Evolutionary conservation across 2,797 vertebrate species (phyloP), one percentile per base, ranked within the genome.

Genomic region (Sebastes variabilis): DNA sequence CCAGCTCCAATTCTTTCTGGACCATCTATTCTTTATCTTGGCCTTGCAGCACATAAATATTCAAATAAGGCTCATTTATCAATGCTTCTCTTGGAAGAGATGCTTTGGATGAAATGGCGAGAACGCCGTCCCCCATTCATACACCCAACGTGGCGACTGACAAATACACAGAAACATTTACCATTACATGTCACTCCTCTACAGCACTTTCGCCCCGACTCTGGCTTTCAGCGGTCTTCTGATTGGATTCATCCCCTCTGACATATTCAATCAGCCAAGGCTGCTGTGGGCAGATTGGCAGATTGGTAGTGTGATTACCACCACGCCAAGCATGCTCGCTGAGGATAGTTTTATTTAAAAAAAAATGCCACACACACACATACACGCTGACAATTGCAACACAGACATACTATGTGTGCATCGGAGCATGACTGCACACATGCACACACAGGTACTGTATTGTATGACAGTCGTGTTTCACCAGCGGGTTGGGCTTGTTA

Each of bases 21-120:
- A 95, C 95, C 92, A 89, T 97, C 96, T 96, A 96, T 96, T 97
- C 94, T 96, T 96, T 96, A 95, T 95, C 95, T 94, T 94, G 93
- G 94, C 94, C 78, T 88, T 89, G 72, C 89, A 91, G 91, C 83
- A 85, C 83, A 86, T 96, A 93, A 89, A 95, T 94, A 92, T 95
- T 93, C 91, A 95, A 93, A 94, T 92, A 88, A 96, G 93, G 91
- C 93, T 94, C 91, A 91, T 87, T 93, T 93, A 87, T 94, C 93
- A 91, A 27, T 86, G 92, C 88, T 90, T 90, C 92, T 85, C 82
- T 87, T 84, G 91, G 90, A 92, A 70, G 83, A 88, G 85, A 91
- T 86, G 84, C 88, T 88, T 84, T 81, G 85, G 90, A 90, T 87
- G 87, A 92, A 92, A 94, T 89, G 84, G 87, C 25, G 55, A 86